Base-by-base conservation (phyloP, 2,888 invertebrate genomes). In the Drosophila anomalata region DNA sequence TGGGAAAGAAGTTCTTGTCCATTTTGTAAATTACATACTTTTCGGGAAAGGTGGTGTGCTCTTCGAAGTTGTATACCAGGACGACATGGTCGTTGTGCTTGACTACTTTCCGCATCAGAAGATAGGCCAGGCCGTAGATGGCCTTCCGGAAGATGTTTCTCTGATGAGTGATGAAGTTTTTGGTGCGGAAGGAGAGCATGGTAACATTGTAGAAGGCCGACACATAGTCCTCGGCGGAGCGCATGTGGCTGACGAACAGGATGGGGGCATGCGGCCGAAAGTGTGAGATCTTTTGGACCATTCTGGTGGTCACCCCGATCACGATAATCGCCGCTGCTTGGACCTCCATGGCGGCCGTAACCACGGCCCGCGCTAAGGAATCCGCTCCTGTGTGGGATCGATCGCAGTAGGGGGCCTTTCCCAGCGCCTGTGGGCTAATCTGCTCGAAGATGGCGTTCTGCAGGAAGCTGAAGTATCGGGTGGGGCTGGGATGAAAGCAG, bases 211-310 rank as follows among this genome's bases (percentile, higher is more conserved):
- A 86, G 56, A 86, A 82, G 20, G 90, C 39, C 0, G 87, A 82
- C 0, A 88, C 73, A 50, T 87, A 90, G 6, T 89, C 82, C n/a
- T 78, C 80, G 0, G 86, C 76, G 1, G 87, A 84, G 7, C 76
- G 75, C 75, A 88, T 76, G 9, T 78, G 77, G 3, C 90, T 89
- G 2, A 91, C 74, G 3, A 87, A 88, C 2, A 91, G 58, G 14
- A 91, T 89, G 8, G 89, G 86, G 0, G 82, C 77, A 3, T 60
- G 78, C 0, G 91, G 90, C 0, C 91, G 81, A 60, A 86, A 91
- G 61, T 91, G 91, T 0, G 91, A 72, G 0, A 91, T 69, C 72
- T 89, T 89, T 11, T 82, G 77, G 6, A 89, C 88, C 90, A 90
- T 90, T 6, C 88, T 81, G 0, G 90, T 88, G 20, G 82, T 80